Conservation (phyloP, 2,888 invertebrate genomes). For the Brachyopa scutellaris region DNA sequence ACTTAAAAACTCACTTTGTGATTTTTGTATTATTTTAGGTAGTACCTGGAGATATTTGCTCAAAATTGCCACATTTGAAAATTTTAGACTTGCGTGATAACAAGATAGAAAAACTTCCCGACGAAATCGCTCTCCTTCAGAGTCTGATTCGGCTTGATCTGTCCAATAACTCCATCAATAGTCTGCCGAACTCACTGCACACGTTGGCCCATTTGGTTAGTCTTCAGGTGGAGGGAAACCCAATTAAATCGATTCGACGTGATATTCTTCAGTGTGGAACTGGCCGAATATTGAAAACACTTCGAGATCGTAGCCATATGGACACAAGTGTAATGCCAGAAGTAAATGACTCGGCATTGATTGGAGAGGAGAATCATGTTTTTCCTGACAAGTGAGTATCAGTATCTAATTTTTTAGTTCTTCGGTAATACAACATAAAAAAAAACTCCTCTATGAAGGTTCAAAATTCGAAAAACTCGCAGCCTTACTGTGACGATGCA, state of each 20-base stretch:
- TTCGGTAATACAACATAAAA: background rate
- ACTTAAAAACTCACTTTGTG: constrained; percentile 10
- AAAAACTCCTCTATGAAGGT: constrained; percentile 79
- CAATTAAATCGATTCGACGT: constrained; percentile 89
- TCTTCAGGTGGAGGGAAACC: constrained; percentile 93
- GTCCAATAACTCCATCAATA: constrained; percentile 89
- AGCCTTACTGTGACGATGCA: constrained; percentile 82
- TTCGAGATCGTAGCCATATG: constrained; percentile 84
- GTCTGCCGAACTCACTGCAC: constrained; percentile 87
- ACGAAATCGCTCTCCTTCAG: constrained; percentile 89
- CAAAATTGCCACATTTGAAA: constrained; percentile 87
- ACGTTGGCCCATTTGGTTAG: constrained; percentile 90
- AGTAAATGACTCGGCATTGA: constrained; percentile 78
- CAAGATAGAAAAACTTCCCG: constrained; percentile 89
- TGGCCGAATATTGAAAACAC: constrained; percentile 89
- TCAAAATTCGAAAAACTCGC: constrained; percentile 83
- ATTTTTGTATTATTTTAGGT: constrained; percentile 82
- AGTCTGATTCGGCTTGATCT: constrained; percentile 92
- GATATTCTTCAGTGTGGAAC: constrained; percentile 95
- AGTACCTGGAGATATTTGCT: constrained; percentile 87
- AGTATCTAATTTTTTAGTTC: background rate
- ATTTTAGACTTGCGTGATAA: constrained; percentile 92
- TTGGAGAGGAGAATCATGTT: constrained; percentile 78
- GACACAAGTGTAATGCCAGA: constrained; percentile 38
- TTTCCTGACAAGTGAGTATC: constrained; percentile 84